Base-by-base conservation (phyloP, 2,888 invertebrate species). In the Terebella lapidaria region DNA sequence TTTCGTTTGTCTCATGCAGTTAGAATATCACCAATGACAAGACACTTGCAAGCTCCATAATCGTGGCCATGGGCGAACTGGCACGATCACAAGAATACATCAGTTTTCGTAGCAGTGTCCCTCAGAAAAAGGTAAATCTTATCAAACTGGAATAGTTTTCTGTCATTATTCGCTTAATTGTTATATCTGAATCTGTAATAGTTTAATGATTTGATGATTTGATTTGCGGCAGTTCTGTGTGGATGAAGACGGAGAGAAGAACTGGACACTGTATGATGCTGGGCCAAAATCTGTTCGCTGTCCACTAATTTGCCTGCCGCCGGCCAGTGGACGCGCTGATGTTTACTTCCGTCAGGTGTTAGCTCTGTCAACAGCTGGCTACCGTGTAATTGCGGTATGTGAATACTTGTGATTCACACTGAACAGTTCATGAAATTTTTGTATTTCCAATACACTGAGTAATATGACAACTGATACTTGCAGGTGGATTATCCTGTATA, bases 231-330 rank as follows among this genome's bases (percentile, higher is more conserved):
- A 26, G 53, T 5, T 25, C 10, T 53, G 28, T 27, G 71, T 78
- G 49, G 90, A 92, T 29, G 92, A 92, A 81, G 85, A 87, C 76
- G 85, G 87, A 58, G 84, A 87, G 55, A 90, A 90, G 86, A 90
- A 89, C 83, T 94, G 93, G 93, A 87, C 87, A 75, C 84, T 92
- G 63, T 93, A 91, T 77, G 93, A 94, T 77, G 89, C 91, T 60
- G 92, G 91, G 28, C 92, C 93, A 5, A 88, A 88, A 77, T 85
- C 85, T 56, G 86, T 92, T 0, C 85, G 84, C 62, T 89, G 89
- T 71, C 93, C 93, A 0, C 74, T 94, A 45, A 83, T 93, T 69
- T 93, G 91, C 82, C 84, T 93, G 67, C 92, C 92, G 5, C 91
- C 93, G 25, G 91, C 91, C 1, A 91, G 91, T 68, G 92, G 93